A percentile compares a stretch with the other conserved stretches of the same genome.
These are phyloP conservation scores for Resseliella maxima DNA, from an alignment of 2,888 invertebrate genomes.

Conservation along the genomic window DNA sequence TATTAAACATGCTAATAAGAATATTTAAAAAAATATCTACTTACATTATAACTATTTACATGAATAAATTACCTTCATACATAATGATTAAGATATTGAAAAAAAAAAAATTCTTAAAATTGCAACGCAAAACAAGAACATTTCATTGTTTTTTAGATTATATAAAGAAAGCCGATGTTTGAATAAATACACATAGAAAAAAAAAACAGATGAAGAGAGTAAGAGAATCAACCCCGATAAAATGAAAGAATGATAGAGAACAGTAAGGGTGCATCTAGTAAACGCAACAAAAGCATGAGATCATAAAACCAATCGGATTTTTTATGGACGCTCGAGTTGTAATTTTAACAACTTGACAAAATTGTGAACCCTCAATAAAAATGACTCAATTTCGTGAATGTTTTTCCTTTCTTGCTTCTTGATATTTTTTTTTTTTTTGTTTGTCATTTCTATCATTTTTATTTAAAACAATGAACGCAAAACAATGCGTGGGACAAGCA, in stretches of 20 bases:
- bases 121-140: conserved; percentile 5
- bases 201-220: background rate
- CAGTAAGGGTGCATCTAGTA: conserved; percentile 12
- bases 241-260: no score
- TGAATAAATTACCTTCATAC: conserved; percentile 53
- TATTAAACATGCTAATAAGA: conserved; percentile 44
- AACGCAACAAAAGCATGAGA: conserved; percentile 39
- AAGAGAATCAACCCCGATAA: background rate
- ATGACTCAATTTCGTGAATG: conserved; percentile 34
- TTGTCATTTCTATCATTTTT: background rate
- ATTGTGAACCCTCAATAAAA: conserved; percentile 44
- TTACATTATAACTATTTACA: conserved; percentile 48
- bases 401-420: background rate
- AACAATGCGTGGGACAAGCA: conserved; percentile 1
- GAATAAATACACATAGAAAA: background rate
- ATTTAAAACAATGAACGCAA: background rate
- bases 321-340: conserved; percentile 17
- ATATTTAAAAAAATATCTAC: conserved; percentile 36
- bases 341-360: conserved; percentile 51
- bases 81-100: conserved; percentile 24
- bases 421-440: background rate
- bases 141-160: conserved; percentile 42
- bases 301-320: conserved; percentile 25
- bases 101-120: background rate
- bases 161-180: background rate